Conservation (phyloP, 2,797 vertebrate genomes). For the Adelosebastes latens region DNA sequence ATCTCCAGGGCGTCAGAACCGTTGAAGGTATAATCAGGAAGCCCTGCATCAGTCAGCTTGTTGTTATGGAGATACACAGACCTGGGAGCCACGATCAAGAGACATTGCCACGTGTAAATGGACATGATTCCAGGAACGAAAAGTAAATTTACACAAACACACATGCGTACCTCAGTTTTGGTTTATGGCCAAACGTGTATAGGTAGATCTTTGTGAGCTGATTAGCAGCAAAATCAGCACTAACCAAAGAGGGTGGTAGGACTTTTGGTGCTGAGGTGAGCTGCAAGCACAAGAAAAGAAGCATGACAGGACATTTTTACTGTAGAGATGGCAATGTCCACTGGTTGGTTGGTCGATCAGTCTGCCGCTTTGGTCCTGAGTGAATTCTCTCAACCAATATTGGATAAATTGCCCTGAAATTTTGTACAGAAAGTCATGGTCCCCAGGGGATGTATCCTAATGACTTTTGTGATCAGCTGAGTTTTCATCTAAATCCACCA, state of each 20-base stretch:
- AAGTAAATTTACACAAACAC: neutral
- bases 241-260: conserved; percentile 91
- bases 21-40: conserved; percentile 94
- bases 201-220: conserved; percentile 93
- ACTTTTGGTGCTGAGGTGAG: conserved; percentile 91
- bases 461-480: neutral
- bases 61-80: conserved; percentile 99
- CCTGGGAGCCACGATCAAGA: conserved; percentile 69
- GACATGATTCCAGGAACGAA: neutral
- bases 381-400: neutral
- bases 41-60: conserved; percentile 91
- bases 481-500: neutral
- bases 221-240: conserved; percentile 97
- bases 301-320: neutral
- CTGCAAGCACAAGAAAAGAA: conserved; percentile 76
- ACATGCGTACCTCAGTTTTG: conserved; percentile 88
- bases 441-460: neutral
- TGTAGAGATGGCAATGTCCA: neutral
- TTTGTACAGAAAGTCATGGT: neutral
- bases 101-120: neutral
- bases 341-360: neutral
- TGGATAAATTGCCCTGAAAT: neutral
- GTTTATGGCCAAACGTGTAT: conserved; percentile 96
- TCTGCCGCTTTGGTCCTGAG: neutral
- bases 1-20: conserved; percentile 91